Evolutionary conservation across 1,140 invertebrate species (phyloP), one percentile per base, ranked within the genome.

Genomic region (Magallana ariakensis): DNA sequence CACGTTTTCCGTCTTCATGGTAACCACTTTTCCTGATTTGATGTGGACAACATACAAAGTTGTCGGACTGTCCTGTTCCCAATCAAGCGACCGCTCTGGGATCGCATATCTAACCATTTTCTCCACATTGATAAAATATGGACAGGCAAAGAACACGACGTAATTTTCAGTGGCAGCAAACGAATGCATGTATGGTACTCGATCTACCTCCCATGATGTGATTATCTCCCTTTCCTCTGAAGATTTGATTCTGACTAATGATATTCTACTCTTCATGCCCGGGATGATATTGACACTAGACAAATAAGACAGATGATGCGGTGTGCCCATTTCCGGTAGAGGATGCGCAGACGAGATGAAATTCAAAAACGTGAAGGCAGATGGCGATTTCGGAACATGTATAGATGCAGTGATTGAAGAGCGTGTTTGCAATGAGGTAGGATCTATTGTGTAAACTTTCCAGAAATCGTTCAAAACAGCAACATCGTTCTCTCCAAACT

Each of bases 151-250:
- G 5, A 94, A 88, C 26, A 94, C 90, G 16, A 89, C 93, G 81
- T 92, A 92, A 66, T 92, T 90, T 80, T 89, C 56, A 0, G 93
- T 94, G 0, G 92, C 91, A 5, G 92, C 91, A 87, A 94, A 93
- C 1, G 92, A 94, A 83, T 94, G 93, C 93, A 94, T 94, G 89
- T 94, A 94, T 0, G 92, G 91, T 9, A 93, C 90, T 53, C 89
- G 86, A 19, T 91, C 89, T 10, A 93, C 91, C 1, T 88, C 19
- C 92, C 92, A 93, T 16, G 83, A 33, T 0, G 90, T 89, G 22
- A 94, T 87, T 16, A 91, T 85, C 70, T 92, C 91, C 11, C 93
- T 85, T 10, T 92, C 56, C 22, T 85, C 55, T 10, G 88, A 56
- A 10, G 92, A 92, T 82, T 90, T 88, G 15, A 93, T 91, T 46